Evolutionary conservation across 2,113 vertebrate species (phyloP).

Genomic region (Xenotilapia caudafasciata): DNA sequence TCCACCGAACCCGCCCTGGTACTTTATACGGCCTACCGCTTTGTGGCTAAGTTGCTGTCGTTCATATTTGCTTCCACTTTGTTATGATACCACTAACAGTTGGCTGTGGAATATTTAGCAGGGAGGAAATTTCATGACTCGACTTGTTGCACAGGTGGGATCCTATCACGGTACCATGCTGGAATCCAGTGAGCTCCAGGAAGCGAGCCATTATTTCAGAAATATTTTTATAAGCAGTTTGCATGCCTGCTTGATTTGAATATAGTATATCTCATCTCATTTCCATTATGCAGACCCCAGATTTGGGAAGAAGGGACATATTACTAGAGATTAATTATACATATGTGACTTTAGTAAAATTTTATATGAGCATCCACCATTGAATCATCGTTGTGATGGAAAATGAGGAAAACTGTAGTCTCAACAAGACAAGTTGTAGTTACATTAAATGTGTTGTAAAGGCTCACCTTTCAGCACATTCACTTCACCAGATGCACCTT

Average conservation of each 20-base stretch:
- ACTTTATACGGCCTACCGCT: background rate
- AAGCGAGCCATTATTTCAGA: background rate
- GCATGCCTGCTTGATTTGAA: background rate
- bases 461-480: no score
- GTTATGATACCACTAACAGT: background rate
- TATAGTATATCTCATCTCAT: background rate
- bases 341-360: background rate
- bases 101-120: background rate
- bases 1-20: background rate
- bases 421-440: background rate
- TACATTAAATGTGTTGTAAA: background rate
- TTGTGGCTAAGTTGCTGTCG: background rate
- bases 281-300: background rate
- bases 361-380: background rate
- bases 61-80: background rate
- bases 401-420: background rate
- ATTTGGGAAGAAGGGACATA: background rate
- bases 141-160: background rate
- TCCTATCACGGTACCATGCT: background rate
- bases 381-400: background rate
- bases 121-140: background rate
- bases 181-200: background rate
- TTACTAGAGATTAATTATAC: background rate
- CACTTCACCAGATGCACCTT: no score
- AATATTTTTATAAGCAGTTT: background rate